phyloP scores from a whole-genome alignment of 1,140 invertebrate genomes.

The Eumeta japonica region DNA sequence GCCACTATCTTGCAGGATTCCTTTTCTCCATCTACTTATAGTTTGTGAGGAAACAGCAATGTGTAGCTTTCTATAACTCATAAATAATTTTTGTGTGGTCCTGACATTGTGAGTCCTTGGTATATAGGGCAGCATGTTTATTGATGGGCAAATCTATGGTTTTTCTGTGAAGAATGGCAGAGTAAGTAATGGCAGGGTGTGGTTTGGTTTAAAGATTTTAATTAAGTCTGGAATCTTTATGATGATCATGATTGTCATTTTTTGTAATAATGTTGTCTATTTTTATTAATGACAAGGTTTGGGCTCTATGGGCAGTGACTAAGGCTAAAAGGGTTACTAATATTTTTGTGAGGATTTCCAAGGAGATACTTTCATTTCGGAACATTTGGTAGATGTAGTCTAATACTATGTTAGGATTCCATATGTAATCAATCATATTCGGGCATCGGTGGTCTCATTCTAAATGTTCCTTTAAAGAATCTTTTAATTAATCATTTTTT shows the following conservation, averaged over 20 bases:
- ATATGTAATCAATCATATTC: constrained; percentile 18
- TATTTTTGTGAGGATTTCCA: constrained; percentile 7
- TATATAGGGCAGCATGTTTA: constrained; percentile 7
- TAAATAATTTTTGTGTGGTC: constrained; percentile 4
- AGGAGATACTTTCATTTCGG: constrained; percentile 4
- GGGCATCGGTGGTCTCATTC: constrained; percentile 10
- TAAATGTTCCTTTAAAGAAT: too few species aligned
- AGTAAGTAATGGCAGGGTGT: constrained; percentile 8
- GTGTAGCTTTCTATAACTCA: constrained; percentile 12
- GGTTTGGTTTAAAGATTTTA: too few species aligned
- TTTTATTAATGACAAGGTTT: constrained; percentile 17
- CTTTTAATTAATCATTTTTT: constrained; percentile 3
- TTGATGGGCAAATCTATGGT: constrained; percentile 4
- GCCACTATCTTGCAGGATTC: constrained; percentile 13
- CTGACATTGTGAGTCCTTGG: not conserved
- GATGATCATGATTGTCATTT: constrained; percentile 10
- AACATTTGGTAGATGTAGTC: constrained; percentile 10
- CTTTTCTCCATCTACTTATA: constrained; percentile 26
- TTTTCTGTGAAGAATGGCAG: constrained; percentile 11
- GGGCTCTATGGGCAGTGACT: constrained; percentile 15
- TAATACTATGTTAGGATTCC: constrained; percentile 19
- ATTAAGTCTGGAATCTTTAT: constrained; percentile 20
- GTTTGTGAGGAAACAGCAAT: constrained; percentile 15
- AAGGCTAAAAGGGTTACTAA: constrained; percentile 17
- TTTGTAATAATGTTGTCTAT: constrained; percentile 8